phyloP scores from a whole-genome alignment of 2,888 invertebrate genomes.

The Mesoligia furuncula region DNA sequence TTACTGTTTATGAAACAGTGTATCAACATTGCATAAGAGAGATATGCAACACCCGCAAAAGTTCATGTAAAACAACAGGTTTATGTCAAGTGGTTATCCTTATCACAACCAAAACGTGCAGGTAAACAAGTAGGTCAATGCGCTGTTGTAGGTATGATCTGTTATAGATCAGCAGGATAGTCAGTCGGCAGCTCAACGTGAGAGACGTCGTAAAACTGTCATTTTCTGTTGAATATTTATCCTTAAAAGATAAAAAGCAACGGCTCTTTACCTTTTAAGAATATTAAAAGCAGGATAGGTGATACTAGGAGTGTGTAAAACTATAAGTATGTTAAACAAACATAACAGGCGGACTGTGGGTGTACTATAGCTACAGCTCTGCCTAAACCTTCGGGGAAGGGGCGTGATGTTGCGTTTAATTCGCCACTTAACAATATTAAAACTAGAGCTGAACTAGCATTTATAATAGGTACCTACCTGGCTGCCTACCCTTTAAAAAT shows the following conservation, averaged over 20 bases:
- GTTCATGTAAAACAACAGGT: constrained; percentile 2
- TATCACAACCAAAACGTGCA: not conserved
- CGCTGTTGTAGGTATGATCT: not conserved
- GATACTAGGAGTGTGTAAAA: not conserved
- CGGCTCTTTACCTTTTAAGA: not conserved
- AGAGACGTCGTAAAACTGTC: not conserved
- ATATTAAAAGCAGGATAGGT: not conserved
- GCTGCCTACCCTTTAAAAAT: not conserved
- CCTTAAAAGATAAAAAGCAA: too few species aligned
- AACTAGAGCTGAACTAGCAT: not conserved
- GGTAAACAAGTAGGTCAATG: constrained; percentile 3
- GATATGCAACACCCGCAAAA: not conserved
- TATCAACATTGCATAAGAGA: not conserved
- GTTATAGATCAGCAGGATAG: constrained; percentile 23
- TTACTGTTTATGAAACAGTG: not conserved
- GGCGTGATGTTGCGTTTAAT: not conserved
- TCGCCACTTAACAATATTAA: too few species aligned
- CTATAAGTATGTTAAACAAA: not conserved
- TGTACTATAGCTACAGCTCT: not conserved
- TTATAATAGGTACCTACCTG: not conserved
- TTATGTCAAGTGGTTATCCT: constrained; percentile 15
- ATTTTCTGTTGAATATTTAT: not conserved
- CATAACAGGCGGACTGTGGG: not conserved
- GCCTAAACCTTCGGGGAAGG: too few species aligned
- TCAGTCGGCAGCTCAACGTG: not conserved